Evolutionary conservation across 2,113 vertebrate species (phyloP).

Genomic region (Furnarius figulus): DNA sequence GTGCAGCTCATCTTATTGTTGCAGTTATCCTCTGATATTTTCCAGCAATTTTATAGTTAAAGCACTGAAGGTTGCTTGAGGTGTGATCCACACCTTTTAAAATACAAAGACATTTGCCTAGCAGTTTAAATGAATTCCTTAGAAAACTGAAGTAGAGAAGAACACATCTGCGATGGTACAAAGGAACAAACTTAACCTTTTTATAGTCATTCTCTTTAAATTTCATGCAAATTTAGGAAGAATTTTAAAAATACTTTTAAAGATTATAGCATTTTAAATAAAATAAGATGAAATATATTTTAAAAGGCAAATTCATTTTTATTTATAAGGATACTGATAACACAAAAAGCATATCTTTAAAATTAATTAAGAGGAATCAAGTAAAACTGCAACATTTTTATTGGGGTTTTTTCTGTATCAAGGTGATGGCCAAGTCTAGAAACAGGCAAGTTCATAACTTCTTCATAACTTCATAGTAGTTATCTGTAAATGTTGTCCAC

Average conservation of each 20-base stretch:
- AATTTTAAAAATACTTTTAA: neutral
- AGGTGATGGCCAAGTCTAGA: neutral
- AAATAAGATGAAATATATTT: neutral
- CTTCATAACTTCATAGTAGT: neutral
- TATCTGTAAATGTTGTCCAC: neutral
- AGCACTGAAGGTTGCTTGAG: neutral
- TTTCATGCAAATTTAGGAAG: neutral
- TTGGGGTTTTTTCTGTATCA: rapidly evolving
- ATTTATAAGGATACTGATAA: neutral
- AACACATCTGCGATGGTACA: neutral
- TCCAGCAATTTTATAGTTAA: neutral
- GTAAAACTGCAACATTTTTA: neutral
- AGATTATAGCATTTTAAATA: neutral
- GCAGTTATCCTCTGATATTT: neutral
- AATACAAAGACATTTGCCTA: neutral
- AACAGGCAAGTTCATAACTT: neutral
- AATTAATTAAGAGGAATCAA: neutral
- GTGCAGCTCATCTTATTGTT: neutral
- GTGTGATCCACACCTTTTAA: neutral
- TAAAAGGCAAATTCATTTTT: rapidly evolving
- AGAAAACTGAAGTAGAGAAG: neutral
- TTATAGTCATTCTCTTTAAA: neutral
- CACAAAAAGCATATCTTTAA: neutral
- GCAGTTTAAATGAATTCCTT: neutral
- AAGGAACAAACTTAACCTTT: neutral